A percentile compares a stretch with the other conserved stretches of the same genome.
These are phyloP conservation scores for Parapristionchus giblindavisi DNA, from an alignment of 2,888 invertebrate species.

Conservation along the genomic window DNA sequence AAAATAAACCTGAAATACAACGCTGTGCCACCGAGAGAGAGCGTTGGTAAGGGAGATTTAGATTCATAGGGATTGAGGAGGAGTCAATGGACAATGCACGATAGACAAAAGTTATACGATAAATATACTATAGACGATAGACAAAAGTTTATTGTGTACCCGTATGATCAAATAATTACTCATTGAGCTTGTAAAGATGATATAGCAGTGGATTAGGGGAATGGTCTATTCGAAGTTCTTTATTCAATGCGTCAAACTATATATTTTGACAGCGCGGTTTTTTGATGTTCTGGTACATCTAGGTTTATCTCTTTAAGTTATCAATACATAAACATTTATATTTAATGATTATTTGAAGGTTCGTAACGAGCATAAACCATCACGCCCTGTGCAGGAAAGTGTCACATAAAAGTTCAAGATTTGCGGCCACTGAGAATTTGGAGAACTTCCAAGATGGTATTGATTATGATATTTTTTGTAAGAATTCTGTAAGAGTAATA, in stretches of 20 bases:
- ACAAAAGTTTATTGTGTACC: too few species aligned
- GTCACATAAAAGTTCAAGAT: constrained; percentile 19
- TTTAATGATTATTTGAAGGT: constrained; percentile 41
- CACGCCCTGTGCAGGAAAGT: constrained; percentile 30
- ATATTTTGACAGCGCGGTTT: background rate
- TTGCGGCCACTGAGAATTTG: constrained; percentile 26
- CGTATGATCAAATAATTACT: too few species aligned
- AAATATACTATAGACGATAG: too few species aligned
- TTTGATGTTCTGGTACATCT: background rate
- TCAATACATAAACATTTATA: background rate
- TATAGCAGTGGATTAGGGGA: background rate
- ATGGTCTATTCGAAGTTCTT: background rate
- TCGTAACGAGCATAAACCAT: constrained; percentile 46
- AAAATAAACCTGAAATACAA: too few species aligned
- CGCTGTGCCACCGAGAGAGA: too few species aligned
- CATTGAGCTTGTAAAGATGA: too few species aligned
- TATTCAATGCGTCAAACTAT: background rate
- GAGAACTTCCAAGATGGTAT: constrained; percentile 33
- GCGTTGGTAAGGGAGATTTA: too few species aligned
- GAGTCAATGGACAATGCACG: too few species aligned
- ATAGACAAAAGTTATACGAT: too few species aligned
- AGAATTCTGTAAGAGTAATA: too few species aligned
- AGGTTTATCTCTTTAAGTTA: background rate
- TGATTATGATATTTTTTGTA: too few species aligned
- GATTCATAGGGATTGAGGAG: too few species aligned